Evolutionary conservation across 2,888 invertebrate genomes (phyloP).

Genomic region (Eulithis testata): DNA sequence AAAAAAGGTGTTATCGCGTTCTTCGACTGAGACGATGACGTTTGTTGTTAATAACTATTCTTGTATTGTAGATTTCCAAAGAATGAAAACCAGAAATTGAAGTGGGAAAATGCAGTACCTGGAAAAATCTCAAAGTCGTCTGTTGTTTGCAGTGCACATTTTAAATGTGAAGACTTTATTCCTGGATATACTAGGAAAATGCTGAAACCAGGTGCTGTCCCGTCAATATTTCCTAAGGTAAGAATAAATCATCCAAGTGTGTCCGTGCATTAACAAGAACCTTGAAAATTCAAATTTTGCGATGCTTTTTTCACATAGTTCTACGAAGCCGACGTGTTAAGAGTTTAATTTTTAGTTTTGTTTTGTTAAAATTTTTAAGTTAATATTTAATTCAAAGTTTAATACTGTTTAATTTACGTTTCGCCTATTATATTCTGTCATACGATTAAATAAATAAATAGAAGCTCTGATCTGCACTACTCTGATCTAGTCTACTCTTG

Average conservation of each 20-base stretch:
- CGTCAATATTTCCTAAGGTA: no score
- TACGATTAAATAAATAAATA: no score
- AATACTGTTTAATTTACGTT: no score
- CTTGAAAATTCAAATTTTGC: background rate
- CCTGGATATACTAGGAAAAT: background rate
- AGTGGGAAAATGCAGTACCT: constrained; percentile 1
- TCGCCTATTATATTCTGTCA: no score
- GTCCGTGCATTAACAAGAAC: background rate
- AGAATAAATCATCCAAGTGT: background rate
- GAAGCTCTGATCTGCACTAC: no score
- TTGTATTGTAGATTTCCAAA: background rate
- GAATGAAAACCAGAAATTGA: constrained; percentile 3
- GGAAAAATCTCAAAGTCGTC: constrained; percentile 1
- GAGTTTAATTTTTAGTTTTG: no score
- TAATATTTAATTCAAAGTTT: no score
- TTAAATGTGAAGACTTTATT: background rate
- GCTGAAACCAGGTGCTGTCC: background rate
- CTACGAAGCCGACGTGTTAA: background rate
- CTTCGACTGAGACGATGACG: no score
- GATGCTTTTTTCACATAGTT: background rate
- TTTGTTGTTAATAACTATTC: background rate
- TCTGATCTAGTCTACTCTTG: background rate
- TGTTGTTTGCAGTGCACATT: no score
- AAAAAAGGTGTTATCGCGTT: no score
- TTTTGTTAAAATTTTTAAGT: no score